Conservation (phyloP, 2,888 invertebrate species). For the Drosophila conformis region DNA sequence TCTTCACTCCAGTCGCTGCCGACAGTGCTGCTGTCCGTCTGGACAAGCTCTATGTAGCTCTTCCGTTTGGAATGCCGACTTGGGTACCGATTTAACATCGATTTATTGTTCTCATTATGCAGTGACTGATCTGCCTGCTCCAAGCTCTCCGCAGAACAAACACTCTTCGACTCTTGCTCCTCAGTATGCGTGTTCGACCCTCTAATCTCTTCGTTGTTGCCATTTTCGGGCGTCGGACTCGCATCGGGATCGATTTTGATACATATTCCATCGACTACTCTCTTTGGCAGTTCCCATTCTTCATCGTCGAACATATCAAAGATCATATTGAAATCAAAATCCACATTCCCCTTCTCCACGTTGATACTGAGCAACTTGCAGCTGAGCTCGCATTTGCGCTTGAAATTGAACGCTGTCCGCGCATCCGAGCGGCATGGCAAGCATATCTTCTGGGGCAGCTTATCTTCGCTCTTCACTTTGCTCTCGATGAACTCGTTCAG, state of each 20-base stretch:
- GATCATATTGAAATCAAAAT: constrained; percentile 14
- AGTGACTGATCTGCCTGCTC: not conserved
- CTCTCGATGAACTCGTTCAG: constrained; percentile 28
- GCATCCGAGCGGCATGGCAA: constrained; percentile 17
- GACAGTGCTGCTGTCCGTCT: not conserved
- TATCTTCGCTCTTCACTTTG: constrained; percentile 20
- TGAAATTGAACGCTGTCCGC: constrained; percentile 14
- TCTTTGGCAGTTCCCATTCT: constrained; percentile 28
- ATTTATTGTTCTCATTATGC: not conserved
- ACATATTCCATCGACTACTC: not conserved
- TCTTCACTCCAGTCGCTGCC: not conserved
- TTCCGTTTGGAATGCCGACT: not conserved
- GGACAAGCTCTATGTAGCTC: not conserved
- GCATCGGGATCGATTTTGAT: constrained; percentile 23
- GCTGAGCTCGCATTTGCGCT: constrained; percentile 32
- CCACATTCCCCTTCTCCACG: not conserved
- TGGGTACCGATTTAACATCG: not conserved
- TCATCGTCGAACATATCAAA: constrained; percentile 30
- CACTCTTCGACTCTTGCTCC: not conserved
- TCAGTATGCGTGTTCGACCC: not conserved
- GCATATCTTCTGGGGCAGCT: constrained; percentile 28
- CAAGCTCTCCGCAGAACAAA: not conserved
- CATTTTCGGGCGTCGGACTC: not conserved
- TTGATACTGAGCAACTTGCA: constrained; percentile 20
- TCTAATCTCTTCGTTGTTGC: not conserved